phyloP scores from a whole-genome alignment of 2,113 vertebrate species.

The Datnioides undecimradiatus region DNA sequence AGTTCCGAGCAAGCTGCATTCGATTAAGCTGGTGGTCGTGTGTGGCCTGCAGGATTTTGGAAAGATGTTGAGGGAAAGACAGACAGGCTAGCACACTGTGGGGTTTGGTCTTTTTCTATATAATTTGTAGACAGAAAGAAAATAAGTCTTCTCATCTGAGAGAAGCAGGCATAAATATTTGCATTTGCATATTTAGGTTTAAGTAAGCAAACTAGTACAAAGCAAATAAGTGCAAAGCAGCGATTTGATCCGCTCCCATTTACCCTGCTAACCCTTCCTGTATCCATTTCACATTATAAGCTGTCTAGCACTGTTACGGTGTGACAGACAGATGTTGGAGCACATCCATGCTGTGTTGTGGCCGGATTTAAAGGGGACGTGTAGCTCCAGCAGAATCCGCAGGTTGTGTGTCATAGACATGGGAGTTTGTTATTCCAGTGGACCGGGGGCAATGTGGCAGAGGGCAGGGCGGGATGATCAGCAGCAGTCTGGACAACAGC shows the following conservation, averaged over 20 bases:
- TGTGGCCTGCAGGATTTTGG: not conserved
- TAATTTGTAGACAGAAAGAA: too few species aligned
- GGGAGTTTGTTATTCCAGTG: constrained; percentile 24
- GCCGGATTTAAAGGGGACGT: constrained; percentile 1
- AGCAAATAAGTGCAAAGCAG: too few species aligned
- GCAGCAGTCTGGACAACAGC: not conserved
- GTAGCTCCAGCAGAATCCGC: not conserved
- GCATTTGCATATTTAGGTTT: too few species aligned
- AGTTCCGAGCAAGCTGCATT: constrained; percentile 1
- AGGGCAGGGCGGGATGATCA: constrained; percentile 9
- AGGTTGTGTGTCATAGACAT: constrained; percentile 13
- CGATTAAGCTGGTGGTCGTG: not conserved
- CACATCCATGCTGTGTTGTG: constrained; percentile 3
- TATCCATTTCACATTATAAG: too few species aligned
- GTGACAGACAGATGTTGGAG: not conserved
- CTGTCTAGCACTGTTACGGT: too few species aligned
- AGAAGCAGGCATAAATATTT: too few species aligned
- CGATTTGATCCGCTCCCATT: too few species aligned
- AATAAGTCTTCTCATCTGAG: too few species aligned
- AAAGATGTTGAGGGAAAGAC: not conserved
- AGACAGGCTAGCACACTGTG: too few species aligned
- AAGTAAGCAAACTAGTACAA: too few species aligned
- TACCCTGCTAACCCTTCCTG: too few species aligned
- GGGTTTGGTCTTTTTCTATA: too few species aligned
- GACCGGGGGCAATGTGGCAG: constrained; percentile 15